Evolutionary conservation across 2,797 vertebrate genomes (phyloP).

Genomic region (Acanthiza pusilla): DNA sequence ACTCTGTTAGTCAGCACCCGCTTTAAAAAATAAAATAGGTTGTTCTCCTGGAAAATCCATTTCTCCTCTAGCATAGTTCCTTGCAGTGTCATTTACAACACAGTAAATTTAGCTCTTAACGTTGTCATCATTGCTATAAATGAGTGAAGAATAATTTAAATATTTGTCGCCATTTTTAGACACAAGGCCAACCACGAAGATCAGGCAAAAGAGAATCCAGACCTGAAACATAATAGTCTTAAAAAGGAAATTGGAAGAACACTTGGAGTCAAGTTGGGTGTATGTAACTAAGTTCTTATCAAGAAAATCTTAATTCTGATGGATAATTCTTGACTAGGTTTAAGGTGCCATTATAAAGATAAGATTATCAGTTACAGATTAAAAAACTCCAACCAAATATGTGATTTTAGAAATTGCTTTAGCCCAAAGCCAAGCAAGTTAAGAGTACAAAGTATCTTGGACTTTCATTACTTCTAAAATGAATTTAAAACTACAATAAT

Average conservation of each 20-base stretch:
- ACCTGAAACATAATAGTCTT: neutral
- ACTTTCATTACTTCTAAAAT: neutral
- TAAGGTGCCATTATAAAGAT: neutral
- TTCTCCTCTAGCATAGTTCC: neutral
- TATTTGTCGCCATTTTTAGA: neutral
- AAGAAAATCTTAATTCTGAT: neutral
- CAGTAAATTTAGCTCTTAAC: neutral
- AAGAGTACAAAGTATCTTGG: neutral
- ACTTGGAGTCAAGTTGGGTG: neutral
- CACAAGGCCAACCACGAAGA: neutral
- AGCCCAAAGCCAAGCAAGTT: neutral
- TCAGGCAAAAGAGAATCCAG: neutral
- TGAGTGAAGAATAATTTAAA: conserved; percentile 1
- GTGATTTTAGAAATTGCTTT: neutral
- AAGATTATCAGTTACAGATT: neutral
- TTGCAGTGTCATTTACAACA: neutral
- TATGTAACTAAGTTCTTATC: neutral
- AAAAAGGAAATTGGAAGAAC: neutral
- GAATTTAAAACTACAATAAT: neutral
- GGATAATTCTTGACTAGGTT: neutral
- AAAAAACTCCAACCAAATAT: neutral
- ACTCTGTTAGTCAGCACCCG: neutral
- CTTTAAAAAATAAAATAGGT: neutral
- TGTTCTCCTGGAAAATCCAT: neutral
- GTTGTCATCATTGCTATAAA: neutral